phyloP scores from a whole-genome alignment of 64 coral and sea anemone species.

The Catalaphyllia jardinei region DNA sequence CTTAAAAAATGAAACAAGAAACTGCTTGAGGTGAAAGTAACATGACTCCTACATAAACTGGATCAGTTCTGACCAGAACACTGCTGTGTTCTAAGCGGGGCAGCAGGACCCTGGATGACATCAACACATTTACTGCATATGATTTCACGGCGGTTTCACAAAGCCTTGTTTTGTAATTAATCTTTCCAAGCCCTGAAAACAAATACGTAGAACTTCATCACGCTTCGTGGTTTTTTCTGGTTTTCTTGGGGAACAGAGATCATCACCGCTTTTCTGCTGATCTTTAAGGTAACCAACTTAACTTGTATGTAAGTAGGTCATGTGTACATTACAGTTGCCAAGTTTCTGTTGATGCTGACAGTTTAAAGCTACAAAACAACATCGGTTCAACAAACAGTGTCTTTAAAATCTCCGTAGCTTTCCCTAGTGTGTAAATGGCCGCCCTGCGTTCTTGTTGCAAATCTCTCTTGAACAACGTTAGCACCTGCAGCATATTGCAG shows the following conservation, averaged over 20 bases:
- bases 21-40: too few species aligned
- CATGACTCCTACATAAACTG: too few species aligned
- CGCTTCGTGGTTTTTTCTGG: background rate
- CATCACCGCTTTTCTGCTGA: too few species aligned
- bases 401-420: background rate
- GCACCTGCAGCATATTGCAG: background rate
- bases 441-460: background rate
- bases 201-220: background rate
- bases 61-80: too few species aligned
- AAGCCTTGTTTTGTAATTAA: constrained; percentile 1
- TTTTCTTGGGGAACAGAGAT: background rate
- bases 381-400: background rate
- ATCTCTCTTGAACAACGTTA: background rate
- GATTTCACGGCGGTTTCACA: background rate
- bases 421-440: background rate
- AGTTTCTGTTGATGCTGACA: background rate
- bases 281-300: too few species aligned
- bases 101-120: too few species aligned
- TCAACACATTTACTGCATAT: background rate
- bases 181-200: background rate
- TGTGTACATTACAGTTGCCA: background rate
- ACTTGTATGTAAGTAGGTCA: too few species aligned
- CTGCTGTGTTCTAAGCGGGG: too few species aligned
- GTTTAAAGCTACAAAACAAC: background rate
- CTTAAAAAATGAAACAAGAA: too few species aligned